These are phyloP conservation scores for Cercopithecus petaurista DNA, from an alignment of 2,797 vertebrate species.

Conservation along the genomic window DNA sequence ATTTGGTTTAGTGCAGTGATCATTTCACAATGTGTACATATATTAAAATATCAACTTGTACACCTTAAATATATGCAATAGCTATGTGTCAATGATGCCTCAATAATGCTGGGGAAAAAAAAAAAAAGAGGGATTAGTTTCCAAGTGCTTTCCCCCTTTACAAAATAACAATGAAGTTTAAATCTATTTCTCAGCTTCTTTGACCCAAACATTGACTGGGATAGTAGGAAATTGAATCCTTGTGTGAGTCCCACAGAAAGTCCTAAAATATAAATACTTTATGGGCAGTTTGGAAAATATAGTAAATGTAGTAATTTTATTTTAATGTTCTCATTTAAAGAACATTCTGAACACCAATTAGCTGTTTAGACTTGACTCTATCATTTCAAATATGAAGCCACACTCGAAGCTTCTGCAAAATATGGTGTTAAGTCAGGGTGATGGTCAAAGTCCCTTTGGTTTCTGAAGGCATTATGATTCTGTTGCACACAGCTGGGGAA, in stretches of 20 bases:
- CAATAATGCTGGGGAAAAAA: neutral
- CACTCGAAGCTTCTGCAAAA: neutral
- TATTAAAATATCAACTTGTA: neutral
- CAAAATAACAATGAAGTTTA: conserved; percentile 27
- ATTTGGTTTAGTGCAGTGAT: neutral
- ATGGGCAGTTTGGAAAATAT: neutral
- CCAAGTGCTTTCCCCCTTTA: neutral
- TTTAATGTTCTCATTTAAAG: conserved; percentile 38
- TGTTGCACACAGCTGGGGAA: too few species aligned
- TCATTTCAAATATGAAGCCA: neutral
- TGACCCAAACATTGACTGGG: neutral
- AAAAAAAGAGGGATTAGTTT: neutral
- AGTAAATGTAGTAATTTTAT: neutral
- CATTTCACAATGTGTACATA: neutral
- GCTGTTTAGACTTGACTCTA: neutral
- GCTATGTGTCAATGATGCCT: neutral
- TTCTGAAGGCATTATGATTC: neutral
- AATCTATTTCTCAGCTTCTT: conserved; percentile 30
- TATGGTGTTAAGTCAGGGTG: neutral
- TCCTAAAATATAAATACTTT: conserved; percentile 13
- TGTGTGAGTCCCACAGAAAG: neutral
- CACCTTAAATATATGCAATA: neutral
- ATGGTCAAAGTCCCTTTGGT: neutral
- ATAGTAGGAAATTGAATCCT: conserved; percentile 1
- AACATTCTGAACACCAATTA: neutral